Evolutionary conservation across 2,113 vertebrate species (phyloP).

Genomic region (Chroicocephalus ridibundus): DNA sequence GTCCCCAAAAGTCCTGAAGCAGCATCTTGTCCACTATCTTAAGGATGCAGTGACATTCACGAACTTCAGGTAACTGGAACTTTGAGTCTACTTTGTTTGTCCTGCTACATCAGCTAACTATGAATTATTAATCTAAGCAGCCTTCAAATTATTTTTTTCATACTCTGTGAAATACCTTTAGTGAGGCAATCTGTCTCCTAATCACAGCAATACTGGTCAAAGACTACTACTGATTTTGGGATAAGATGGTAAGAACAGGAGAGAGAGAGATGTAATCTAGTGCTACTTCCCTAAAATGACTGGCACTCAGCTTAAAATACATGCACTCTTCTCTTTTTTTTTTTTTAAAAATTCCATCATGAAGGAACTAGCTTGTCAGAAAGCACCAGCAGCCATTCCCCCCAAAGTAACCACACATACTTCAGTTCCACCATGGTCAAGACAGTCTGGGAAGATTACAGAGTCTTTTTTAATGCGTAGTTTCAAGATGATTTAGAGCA

Average conservation of each 20-base stretch:
- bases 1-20: slow-evolving; percentile 39
- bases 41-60: slow-evolving; percentile 37
- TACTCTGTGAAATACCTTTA: not conserved
- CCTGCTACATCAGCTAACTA: slow-evolving; percentile 17
- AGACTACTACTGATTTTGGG: not conserved
- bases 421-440: not conserved
- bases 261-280: not conserved
- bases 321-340: not conserved
- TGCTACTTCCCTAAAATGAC: not conserved
- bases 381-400: not conserved
- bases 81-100: not conserved
- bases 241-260: not conserved
- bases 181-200: not conserved
- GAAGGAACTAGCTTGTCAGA: not conserved
- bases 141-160: not conserved
- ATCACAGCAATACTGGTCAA: not conserved
- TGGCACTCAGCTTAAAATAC: not conserved
- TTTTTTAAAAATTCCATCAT: not conserved
- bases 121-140: slow-evolving; percentile 17
- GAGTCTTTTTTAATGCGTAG: not conserved
- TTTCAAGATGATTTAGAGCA: not conserved
- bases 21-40: slow-evolving; percentile 17
- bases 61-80: slow-evolving; percentile 8
- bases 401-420: not conserved
- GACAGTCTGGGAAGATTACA: not conserved